Evolutionary conservation across 2,797 vertebrate genomes (phyloP), one percentile per base, ranked within the genome.

Genomic region (Syngnathus acus): DNA sequence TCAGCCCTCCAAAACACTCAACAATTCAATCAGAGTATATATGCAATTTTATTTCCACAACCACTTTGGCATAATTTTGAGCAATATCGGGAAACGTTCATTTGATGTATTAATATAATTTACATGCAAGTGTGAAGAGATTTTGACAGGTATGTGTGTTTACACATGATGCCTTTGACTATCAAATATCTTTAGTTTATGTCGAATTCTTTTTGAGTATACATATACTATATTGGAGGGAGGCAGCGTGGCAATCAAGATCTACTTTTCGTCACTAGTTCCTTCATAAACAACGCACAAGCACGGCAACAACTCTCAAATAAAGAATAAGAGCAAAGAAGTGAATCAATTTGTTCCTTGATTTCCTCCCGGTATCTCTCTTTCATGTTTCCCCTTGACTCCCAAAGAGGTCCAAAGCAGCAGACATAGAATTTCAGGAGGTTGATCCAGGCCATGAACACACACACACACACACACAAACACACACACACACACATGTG

Each of bases 321-420:
- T 73, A 76, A 81, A 83, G 65, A 79, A 81, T 73, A 64, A 77
- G 71, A 74, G 38, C 64, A 19, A 43, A 23, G 69, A 74, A 9
- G 71, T 75, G 80, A 86, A 88, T 86, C 79, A 83, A 82, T 81
- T 78, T 75, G 79, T 62, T 74, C 69, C 69, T 80, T 79, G 65
- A 82, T 85, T 84, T 86, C 71, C 79, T 82, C 68, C 51, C 1
- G 69, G 68, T 79, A 65, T 71, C 62, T 5, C 19, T 70, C 2
- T 79, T 78, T 74, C 53, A 71, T 74, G 78, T 65, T 72, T 69
- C 66, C 55, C 68, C 70, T 71, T 69, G 23, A 43, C 73, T 80
- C 75, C 65, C 55, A 72, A 65, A 71, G 70, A 84, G 77, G 71
- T 77, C 79, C 72, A 71, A 65, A 70, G 72, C 76, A 73, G 76